Evolutionary conservation across 2,113 vertebrate genomes (phyloP).

Genomic region (Hyaena hyaena): DNA sequence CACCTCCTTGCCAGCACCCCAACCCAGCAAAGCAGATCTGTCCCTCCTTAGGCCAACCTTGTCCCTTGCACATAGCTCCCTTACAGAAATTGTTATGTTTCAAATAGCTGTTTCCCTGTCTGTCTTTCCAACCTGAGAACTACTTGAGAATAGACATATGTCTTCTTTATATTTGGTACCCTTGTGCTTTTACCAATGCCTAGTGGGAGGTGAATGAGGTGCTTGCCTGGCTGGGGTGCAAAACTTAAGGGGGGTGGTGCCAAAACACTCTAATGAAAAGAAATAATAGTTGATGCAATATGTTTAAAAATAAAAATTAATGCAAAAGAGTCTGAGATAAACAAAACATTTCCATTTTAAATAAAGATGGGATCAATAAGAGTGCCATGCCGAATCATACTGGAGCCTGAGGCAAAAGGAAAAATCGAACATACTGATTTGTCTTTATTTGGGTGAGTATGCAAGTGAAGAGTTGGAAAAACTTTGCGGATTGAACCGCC

Average conservation of each 20-base stretch:
- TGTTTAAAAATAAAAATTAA: background rate
- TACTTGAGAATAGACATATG: background rate
- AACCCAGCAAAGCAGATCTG: background rate
- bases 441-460: background rate
- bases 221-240: background rate
- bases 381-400: background rate
- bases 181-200: background rate
- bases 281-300: background rate
- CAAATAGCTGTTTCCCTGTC: background rate
- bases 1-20: background rate
- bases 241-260: background rate
- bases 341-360: slow-evolving; percentile 10
- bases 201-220: background rate
- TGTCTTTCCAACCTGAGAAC: background rate
- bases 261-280: background rate
- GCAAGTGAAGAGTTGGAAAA: background rate
- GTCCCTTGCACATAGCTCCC: background rate
- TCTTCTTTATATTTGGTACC: background rate
- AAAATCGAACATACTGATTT: background rate
- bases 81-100: background rate
- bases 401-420: background rate
- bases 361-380: background rate
- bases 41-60: background rate
- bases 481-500: background rate
- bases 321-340: background rate